phyloP scores from a whole-genome alignment of 2,113 vertebrate genomes.

The Bambusicola thoracicus region DNA sequence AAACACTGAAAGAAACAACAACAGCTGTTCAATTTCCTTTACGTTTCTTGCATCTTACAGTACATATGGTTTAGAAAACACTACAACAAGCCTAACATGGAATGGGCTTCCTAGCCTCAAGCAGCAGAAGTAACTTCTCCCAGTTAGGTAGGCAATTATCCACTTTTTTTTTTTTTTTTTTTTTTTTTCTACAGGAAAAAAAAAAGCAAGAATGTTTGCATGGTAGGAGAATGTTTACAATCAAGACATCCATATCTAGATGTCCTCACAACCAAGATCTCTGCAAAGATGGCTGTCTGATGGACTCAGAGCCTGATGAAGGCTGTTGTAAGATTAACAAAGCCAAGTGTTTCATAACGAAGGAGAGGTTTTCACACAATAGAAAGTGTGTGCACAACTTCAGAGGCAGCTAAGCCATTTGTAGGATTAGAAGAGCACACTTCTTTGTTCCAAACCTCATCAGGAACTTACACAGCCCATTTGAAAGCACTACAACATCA shows the following conservation, averaged over 20 bases:
- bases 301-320: background rate
- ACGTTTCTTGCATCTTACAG: background rate
- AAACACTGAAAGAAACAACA: background rate
- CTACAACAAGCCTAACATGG: background rate
- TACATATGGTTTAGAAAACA: background rate
- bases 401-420: background rate
- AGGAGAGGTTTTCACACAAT: background rate
- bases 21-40: background rate
- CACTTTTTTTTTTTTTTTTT: background rate
- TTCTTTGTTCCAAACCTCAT: background rate
- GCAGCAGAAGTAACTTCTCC: background rate
- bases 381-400: background rate
- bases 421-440: background rate
- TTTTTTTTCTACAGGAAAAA: background rate
- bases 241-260: background rate
- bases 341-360: background rate
- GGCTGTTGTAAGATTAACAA: background rate
- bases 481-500: too few relatives aligned
- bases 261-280: background rate
- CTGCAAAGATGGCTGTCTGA: background rate
- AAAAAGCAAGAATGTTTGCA: background rate
- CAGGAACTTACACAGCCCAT: background rate
- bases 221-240: background rate
- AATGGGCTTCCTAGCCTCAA: background rate
- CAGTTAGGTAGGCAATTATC: background rate